A percentile compares a stretch with the other conserved stretches of the same genome.
These are phyloP conservation scores for Harpalus rubripes DNA, from an alignment of 2,888 invertebrate species.

Conservation along the genomic window DNA sequence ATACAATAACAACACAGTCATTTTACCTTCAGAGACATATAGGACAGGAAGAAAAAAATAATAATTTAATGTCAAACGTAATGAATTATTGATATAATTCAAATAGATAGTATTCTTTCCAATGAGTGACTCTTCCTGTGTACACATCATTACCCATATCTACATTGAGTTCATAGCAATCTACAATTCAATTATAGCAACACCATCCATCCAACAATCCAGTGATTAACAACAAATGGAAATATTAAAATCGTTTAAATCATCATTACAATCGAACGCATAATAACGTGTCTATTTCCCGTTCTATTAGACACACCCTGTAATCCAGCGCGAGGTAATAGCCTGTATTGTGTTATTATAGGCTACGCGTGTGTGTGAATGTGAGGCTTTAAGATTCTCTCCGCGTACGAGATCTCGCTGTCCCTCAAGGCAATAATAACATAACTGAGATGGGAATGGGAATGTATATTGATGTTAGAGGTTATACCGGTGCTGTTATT, in stretches of 20 bases:
- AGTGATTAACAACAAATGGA: slow-evolving; percentile 44
- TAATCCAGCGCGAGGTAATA: slow-evolving; percentile 39
- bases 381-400: slow-evolving; percentile 51
- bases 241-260: slow-evolving; percentile 60
- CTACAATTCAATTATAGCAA: slow-evolving; percentile 42
- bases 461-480: slow-evolving; percentile 41
- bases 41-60: no score
- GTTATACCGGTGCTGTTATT: slow-evolving; percentile 40
- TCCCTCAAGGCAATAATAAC: slow-evolving; percentile 50
- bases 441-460: slow-evolving; percentile 16
- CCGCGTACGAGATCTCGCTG: slow-evolving; percentile 44
- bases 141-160: background rate
- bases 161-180: background rate
- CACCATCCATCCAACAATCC: slow-evolving; percentile 40
- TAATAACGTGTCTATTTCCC: slow-evolving; percentile 49
- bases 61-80: background rate
- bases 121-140: background rate
- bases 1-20: no score
- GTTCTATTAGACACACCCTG: slow-evolving; percentile 51
- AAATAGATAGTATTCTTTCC: background rate
- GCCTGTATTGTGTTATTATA: slow-evolving; percentile 62
- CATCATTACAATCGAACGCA: slow-evolving; percentile 55
- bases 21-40: no score
- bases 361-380: slow-evolving; percentile 25
- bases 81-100: slow-evolving; percentile 7